Evolutionary conservation across 2,888 invertebrate genomes (phyloP).

Genomic region (Trimorus sp.): DNA sequence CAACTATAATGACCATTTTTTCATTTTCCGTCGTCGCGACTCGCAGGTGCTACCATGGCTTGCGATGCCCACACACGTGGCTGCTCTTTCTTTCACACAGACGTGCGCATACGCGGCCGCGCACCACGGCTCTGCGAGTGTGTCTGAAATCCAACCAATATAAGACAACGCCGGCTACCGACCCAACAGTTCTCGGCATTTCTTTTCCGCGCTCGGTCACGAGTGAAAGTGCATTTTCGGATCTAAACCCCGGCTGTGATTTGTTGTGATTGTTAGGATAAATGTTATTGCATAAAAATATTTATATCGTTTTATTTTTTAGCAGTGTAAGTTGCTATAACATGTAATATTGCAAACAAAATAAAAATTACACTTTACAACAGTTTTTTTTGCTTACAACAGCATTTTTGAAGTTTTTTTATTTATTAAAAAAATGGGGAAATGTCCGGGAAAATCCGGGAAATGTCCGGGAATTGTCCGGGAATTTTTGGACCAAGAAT

Average conservation of each 20-base stretch:
- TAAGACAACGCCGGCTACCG: conserved; percentile 50
- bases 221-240: conserved; percentile 23
- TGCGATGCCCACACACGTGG: conserved; percentile 47
- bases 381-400: no score
- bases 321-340: no score
- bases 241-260: background rate
- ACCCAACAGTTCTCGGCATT: conserved; percentile 54
- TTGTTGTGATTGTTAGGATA: background rate
- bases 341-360: no score
- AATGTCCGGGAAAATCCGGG: no score
- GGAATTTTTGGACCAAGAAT: no score
- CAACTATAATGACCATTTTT: conserved; percentile 12
- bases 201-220: conserved; percentile 37
- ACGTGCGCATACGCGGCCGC: conserved; percentile 7
- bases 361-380: no score
- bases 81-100: conserved; percentile 29
- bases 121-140: conserved; percentile 6
- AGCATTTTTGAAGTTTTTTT: no score
- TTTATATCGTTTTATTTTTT: no score
- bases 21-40: conserved; percentile 13
- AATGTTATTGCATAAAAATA: no score
- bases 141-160: conserved; percentile 56
- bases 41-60: conserved; percentile 21
- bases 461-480: no score
- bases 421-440: no score